A percentile compares a stretch with the other conserved stretches of the same genome.
Evolutionary conservation across 2,888 invertebrate genomes (phyloP).

Genomic region (Monochamus alternatus): DNA sequence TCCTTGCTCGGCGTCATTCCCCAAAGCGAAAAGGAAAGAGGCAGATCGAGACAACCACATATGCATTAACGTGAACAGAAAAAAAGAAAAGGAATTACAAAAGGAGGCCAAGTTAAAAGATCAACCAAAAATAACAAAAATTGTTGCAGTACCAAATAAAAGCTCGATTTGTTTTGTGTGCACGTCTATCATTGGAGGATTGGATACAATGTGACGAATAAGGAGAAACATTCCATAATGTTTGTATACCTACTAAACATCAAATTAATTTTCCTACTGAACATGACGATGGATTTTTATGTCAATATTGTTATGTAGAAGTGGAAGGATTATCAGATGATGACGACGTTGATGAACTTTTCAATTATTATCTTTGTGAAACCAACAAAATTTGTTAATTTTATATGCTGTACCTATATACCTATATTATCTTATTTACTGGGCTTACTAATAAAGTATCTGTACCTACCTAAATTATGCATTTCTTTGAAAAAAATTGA

Average conservation of each 20-base stretch:
- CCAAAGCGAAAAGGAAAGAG: slow-evolving; percentile 14
- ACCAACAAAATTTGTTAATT: no score
- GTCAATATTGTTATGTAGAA: not conserved
- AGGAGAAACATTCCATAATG: not conserved
- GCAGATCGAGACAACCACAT: not conserved
- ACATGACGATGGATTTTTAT: slow-evolving; percentile 14
- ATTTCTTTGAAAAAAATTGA: no score
- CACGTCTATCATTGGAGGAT: slow-evolving; percentile 10
- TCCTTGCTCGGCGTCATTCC: not conserved
- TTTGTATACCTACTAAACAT: slow-evolving; percentile 15
- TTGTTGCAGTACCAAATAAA: not conserved
- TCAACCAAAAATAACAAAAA: slow-evolving; percentile 2
- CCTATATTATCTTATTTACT: no score
- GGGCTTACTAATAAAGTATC: no score
- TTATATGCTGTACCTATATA: no score
- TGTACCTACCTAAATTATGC: no score
- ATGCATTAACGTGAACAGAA: slow-evolving; percentile 13
- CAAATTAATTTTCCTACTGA: slow-evolving; percentile 14
- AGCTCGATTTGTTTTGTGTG: slow-evolving; percentile 2
- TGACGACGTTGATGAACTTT: no score
- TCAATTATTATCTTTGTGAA: no score
- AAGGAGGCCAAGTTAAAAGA: slow-evolving; percentile 6
- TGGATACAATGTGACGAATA: not conserved
- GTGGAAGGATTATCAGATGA: no score
- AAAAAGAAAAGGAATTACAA: slow-evolving; percentile 16